Conservation (phyloP, 2,113 vertebrate genomes). For the Porphyrio hochstetteri region DNA sequence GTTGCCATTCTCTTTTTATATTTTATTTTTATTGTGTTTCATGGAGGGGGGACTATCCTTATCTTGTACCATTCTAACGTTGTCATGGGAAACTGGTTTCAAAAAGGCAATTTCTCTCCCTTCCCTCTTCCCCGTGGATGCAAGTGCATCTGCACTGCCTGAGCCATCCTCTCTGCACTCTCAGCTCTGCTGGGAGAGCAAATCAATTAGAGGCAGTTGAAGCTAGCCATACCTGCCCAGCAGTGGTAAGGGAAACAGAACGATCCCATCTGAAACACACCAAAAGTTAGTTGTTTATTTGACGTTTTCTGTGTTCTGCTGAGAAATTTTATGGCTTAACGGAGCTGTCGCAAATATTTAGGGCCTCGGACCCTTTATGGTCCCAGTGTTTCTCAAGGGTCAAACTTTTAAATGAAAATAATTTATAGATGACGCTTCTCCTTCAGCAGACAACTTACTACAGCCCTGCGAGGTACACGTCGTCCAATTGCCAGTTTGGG, state of each 20-base stretch:
- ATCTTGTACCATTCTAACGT: not conserved
- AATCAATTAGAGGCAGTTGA: not conserved
- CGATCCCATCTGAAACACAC: not conserved
- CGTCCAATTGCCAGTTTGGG: not conserved
- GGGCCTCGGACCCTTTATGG: not conserved
- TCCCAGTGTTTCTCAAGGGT: not conserved
- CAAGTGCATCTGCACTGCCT: not conserved
- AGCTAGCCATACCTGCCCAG: not conserved
- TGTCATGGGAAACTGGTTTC: slow-evolving; percentile 37
- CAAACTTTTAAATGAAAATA: not conserved
- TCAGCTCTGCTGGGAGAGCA: slow-evolving; percentile 1
- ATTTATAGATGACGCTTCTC: not conserved
- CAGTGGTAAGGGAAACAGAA: not conserved
- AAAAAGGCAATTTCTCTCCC: slow-evolving; percentile 6
- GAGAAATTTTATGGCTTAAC: not conserved
- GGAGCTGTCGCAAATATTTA: not conserved
- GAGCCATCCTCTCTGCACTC: not conserved
- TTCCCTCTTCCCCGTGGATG: not conserved
- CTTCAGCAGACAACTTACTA: not conserved
- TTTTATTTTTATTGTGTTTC: slow-evolving; percentile 41
- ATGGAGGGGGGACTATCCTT: not conserved
- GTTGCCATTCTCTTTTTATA: not conserved
- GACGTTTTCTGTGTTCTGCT: not conserved
- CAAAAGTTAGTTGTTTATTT: not conserved
- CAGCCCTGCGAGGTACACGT: not conserved